Conservation (phyloP, 2,113 vertebrate genomes). For the Micromys minutus region DNA sequence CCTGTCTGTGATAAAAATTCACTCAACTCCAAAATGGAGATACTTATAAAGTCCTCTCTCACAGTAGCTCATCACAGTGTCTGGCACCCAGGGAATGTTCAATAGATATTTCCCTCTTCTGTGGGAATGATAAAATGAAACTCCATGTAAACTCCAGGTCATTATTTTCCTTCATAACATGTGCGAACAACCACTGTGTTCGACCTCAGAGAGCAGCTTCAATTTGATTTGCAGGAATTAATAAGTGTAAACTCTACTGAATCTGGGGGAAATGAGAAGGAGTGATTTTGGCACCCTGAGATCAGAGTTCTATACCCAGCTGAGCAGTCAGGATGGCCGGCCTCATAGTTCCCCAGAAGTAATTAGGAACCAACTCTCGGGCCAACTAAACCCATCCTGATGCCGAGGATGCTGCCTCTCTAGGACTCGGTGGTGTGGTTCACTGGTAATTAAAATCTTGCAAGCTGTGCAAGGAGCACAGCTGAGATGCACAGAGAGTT, state of each 20-base stretch:
- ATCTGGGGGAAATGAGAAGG: conserved; percentile 26
- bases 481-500: neutral
- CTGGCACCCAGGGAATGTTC: neutral
- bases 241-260: conserved; percentile 68
- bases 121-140: neutral
- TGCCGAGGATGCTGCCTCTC: neutral
- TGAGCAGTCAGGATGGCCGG: neutral
- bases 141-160: conserved; percentile 7
- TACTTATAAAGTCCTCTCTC: neutral
- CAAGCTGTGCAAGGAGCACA: conserved; percentile 61
- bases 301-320: conserved; percentile 53
- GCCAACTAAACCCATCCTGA: neutral
- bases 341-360: conserved; percentile 54
- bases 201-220: conserved; percentile 27
- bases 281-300: conserved; percentile 45
- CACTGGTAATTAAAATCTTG: conserved; percentile 71
- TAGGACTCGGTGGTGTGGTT: neutral
- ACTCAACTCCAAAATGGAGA: neutral
- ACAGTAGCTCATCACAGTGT: neutral
- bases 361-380: conserved; percentile 22
- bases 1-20: neutral
- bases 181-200: conserved; percentile 31
- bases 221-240: conserved; percentile 68
- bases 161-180: conserved; percentile 48
- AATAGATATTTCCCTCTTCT: neutral